phyloP scores from a whole-genome alignment of 2,113 vertebrate species.

The Pyrgilauda ruficollis region DNA sequence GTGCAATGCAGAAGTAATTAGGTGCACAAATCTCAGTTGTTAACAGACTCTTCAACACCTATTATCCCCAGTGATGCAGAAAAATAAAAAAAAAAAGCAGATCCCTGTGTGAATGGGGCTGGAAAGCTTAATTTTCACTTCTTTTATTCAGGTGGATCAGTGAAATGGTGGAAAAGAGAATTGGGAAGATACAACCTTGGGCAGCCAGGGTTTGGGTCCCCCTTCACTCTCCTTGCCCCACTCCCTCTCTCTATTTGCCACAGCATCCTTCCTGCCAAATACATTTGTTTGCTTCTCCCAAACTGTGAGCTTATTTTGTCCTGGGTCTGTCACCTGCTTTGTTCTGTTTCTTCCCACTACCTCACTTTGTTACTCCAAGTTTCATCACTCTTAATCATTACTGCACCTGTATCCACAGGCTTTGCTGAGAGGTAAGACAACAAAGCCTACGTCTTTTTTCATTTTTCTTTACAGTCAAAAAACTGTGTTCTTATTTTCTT shows the following conservation, averaged over 20 bases:
- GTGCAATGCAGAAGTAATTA: background rate
- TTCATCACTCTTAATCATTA: background rate
- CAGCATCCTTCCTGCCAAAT: background rate
- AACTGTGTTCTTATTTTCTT: background rate
- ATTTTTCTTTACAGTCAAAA: background rate
- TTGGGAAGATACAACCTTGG: background rate
- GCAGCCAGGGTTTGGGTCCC: background rate
- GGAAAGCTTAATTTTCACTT: background rate
- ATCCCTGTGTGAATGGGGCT: background rate
- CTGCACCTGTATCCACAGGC: background rate
- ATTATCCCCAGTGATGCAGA: background rate
- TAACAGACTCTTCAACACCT: background rate
- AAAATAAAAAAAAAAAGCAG: background rate
- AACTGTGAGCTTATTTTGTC: background rate
- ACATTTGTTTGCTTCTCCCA: background rate
- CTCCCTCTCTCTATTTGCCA: background rate
- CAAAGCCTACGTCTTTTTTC: fast-evolving
- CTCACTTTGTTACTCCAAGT: background rate
- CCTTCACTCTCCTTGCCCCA: background rate
- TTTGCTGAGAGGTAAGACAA: background rate
- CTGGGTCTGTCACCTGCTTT: background rate
- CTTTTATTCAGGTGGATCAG: background rate
- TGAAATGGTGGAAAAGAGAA: background rate
- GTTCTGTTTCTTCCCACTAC: background rate
- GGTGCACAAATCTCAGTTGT: slow-evolving; percentile 9